phyloP scores from a whole-genome alignment of 1,140 invertebrate species.

The Phortica variegata region DNA sequence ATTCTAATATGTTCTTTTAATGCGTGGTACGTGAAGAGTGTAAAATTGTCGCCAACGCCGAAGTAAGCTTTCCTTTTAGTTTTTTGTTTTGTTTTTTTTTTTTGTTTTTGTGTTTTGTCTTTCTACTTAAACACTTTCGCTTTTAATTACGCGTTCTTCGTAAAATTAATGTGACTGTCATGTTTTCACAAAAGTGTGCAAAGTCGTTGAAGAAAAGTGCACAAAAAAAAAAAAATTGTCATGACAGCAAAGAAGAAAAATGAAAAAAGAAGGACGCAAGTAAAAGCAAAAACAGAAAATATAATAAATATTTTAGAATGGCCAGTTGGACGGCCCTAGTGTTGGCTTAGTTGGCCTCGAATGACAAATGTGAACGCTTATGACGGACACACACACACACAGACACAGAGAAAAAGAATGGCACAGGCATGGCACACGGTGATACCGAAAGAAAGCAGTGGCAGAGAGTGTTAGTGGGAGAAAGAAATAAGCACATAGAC shows the following conservation, averaged over 20 bases:
- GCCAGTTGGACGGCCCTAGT: no score
- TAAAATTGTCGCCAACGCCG: background rate
- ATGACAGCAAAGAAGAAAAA: background rate
- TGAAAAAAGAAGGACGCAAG: background rate
- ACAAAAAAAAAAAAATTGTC: conserved; percentile 3
- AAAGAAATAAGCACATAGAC: conserved; percentile 5
- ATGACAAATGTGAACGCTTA: conserved; percentile 41
- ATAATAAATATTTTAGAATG: conserved; percentile 16
- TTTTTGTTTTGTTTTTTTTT: background rate
- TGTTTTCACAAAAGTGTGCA: no score
- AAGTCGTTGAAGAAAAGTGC: conserved; percentile 25
- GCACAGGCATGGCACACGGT: no score
- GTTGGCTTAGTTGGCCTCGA: conserved; percentile 33
- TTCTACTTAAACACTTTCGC: conserved; percentile 41
- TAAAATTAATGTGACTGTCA: conserved; percentile 51
- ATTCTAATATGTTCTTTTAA: no score
- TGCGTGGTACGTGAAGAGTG: no score
- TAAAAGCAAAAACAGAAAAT: background rate
- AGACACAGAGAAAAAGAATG: background rate
- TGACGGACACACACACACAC: conserved; percentile 4
- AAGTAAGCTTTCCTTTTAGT: background rate
- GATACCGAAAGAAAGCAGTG: conserved; percentile 8
- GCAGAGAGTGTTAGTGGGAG: conserved; percentile 10
- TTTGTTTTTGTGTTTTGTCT: conserved; percentile 15
- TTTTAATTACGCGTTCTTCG: conserved; percentile 38